Evolutionary conservation across 64 coral and sea anemone species (phyloP).

Genomic region (Astreopora myriophthalma): DNA sequence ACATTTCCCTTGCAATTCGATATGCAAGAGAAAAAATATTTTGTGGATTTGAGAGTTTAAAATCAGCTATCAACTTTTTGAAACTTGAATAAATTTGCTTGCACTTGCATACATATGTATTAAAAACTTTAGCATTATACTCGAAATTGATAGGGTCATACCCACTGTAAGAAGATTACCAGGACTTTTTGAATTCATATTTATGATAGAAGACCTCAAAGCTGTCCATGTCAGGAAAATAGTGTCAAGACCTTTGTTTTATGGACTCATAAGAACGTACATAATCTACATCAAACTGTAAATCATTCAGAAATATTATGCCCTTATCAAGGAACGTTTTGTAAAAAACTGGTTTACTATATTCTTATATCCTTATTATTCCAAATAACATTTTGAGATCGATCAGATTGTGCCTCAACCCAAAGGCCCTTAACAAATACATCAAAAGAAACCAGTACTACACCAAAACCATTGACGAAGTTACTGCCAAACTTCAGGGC

Average conservation of each 20-base stretch:
- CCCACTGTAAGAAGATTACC: background rate
- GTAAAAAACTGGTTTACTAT: background rate
- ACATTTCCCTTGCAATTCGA: background rate
- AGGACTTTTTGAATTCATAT: background rate
- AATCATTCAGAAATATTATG: background rate
- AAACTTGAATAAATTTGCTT: background rate
- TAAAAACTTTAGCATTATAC: no score
- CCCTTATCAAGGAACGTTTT: background rate
- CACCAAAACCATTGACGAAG: no score
- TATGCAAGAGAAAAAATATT: background rate
- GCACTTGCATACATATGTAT: no score
- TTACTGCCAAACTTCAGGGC: no score
- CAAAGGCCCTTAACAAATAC: no score
- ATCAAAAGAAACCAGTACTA: no score
- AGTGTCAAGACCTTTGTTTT: background rate
- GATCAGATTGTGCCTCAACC: no score
- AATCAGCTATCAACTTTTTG: background rate
- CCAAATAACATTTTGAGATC: constrained; percentile 4
- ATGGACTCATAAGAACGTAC: background rate
- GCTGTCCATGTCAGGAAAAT: background rate
- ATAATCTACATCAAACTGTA: background rate
- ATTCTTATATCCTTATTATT: background rate
- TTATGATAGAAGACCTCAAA: background rate
- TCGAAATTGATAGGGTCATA: background rate
- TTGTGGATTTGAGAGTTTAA: background rate